Conservation (phyloP, 2,113 vertebrate species). For the Fulmarus glacialis region DNA sequence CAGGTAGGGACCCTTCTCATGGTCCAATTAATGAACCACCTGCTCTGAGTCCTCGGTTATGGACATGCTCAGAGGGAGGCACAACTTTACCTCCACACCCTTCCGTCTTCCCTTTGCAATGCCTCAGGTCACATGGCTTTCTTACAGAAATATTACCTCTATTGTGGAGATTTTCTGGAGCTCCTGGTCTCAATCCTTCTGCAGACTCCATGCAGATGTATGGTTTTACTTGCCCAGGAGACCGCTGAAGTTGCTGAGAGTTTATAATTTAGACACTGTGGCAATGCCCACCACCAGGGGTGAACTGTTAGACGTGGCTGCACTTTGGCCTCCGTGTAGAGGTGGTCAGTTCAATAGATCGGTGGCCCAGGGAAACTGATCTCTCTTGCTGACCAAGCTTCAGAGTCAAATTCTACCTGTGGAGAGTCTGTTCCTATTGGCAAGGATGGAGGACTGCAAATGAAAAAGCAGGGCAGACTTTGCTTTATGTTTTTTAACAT, state of each 20-base stretch:
- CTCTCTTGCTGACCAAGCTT: accelerated
- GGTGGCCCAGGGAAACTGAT: neutral
- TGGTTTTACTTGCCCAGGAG: neutral
- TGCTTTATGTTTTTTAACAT: neutral
- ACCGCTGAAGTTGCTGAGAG: neutral
- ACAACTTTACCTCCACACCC: neutral
- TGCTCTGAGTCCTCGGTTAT: neutral
- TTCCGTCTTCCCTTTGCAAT: neutral
- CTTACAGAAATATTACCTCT: neutral
- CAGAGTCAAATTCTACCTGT: accelerated
- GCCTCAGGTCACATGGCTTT: neutral
- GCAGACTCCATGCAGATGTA: neutral
- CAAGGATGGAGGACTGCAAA: neutral
- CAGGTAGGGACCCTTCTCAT: neutral
- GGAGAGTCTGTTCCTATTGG: neutral
- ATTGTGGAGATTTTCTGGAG: neutral
- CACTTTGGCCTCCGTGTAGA: neutral
- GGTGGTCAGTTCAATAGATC: neutral
- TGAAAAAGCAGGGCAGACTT: neutral
- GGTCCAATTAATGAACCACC: neutral
- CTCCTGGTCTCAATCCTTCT: neutral
- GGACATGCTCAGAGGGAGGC: neutral
- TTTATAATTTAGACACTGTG: neutral
- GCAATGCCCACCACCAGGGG: neutral
- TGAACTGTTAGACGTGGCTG: accelerated